Evolutionary conservation across 2,797 vertebrate species (phyloP), one percentile per base, ranked within the genome.

Genomic region (Halcyon smyrnensis): DNA sequence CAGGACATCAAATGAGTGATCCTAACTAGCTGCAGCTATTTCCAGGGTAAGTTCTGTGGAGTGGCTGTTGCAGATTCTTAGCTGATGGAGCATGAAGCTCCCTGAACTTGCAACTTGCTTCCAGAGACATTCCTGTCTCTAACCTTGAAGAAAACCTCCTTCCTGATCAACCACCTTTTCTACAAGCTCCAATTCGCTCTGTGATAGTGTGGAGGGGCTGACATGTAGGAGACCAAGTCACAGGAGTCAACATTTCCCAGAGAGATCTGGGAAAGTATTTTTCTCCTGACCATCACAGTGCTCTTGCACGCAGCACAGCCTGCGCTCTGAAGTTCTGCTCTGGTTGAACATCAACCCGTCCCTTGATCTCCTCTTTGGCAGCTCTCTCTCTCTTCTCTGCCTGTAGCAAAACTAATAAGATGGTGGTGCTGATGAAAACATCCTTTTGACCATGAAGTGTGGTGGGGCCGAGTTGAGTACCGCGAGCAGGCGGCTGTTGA

Each of bases 401-500:
- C 48, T 59, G 4, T 18, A 93, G 45, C 30, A 41, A 53, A 65
- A 32, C 32, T 15, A n/a, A 32, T 15, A 9, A 9, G 11, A 41
- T 20, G 25, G 39, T 60, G 75, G 54, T 81, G 60, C 65, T 84
- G 79, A 39, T 64, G 54, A 27, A 64, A 37, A 34, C 5, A 19
- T 48, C 36, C 73, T 69, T 77, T 53, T 14, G 34, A 12, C 75
- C 75, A 46, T 10, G 45, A n/a, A 16, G 20, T 0, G 3, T 28
- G 73, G 18, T 54, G 57, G 57, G 14, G 37, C 50, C n/a, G 68
- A 77, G 62, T 3, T 18, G 21, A 59, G 50, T 6, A 1, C 50
- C 1, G 1, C 0, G 1, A 67, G 54, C 68, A 50, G 50, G 45
- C 8, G 5, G 41, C 82, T 77, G 65, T 4, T 19, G 69, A 21